Evolutionary conservation across 2,888 invertebrate species (phyloP).

Genomic region (Alcis repandata): DNA sequence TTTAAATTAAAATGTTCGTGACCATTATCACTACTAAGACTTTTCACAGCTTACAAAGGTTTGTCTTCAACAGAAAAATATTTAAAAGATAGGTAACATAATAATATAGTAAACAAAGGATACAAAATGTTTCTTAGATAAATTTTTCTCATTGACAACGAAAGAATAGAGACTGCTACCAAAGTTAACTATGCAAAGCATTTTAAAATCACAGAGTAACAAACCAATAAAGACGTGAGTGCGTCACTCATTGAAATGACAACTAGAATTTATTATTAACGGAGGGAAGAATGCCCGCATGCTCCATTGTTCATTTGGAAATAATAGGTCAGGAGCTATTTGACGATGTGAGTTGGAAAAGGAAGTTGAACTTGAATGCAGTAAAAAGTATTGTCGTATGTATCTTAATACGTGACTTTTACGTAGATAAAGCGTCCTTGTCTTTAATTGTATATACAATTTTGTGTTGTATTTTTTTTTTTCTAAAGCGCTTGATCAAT

Average conservation of each 20-base stretch:
- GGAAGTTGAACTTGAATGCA: not conserved
- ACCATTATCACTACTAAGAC: not conserved
- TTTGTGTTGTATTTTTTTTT: no score
- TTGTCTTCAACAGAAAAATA: not conserved
- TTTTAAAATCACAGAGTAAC: not conserved
- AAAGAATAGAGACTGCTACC: not conserved
- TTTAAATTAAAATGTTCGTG: no score
- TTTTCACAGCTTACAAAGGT: not conserved
- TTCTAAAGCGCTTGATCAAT: no score
- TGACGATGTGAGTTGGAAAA: not conserved
- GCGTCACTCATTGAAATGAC: constrained; percentile 43
- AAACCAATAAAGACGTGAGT: constrained; percentile 16
- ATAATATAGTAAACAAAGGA: not conserved
- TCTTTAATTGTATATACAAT: no score
- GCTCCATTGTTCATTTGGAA: constrained; percentile 46
- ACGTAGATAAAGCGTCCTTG: no score
- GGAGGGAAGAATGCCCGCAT: constrained; percentile 48
- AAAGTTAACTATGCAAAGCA: constrained; percentile 1
- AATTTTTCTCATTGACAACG: not conserved
- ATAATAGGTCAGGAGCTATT: constrained; percentile 13
- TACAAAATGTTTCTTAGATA: not conserved
- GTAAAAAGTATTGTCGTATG: not conserved
- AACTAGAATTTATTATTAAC: constrained; percentile 34
- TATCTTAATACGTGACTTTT: no score
- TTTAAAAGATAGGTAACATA: not conserved